phyloP scores from a whole-genome alignment of 2,888 invertebrate genomes.

The Dryocosmus kuriphilus region DNA sequence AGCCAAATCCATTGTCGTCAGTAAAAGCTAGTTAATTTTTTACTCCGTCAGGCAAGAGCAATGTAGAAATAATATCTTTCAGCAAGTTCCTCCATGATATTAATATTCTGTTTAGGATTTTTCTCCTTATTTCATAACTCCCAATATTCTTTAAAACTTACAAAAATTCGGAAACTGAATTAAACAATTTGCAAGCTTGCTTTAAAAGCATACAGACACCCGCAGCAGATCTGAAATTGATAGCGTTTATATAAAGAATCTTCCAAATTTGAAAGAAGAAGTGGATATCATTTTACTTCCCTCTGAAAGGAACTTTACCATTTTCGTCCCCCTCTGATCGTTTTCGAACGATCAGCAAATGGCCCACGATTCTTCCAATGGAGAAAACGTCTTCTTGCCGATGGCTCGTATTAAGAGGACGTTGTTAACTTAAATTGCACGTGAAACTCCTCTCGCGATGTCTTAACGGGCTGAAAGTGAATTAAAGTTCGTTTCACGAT shows the following conservation, averaged over 20 bases:
- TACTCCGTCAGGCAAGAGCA: constrained; percentile 21
- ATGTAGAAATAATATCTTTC: constrained; percentile 21
- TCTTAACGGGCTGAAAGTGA: constrained; percentile 56
- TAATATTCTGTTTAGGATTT: constrained; percentile 18
- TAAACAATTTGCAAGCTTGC: no score
- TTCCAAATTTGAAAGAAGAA: no score
- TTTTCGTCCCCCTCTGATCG: constrained; percentile 16
- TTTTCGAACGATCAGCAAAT: constrained; percentile 26
- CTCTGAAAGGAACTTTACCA: not conserved
- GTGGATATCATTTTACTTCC: no score
- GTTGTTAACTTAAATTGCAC: constrained; percentile 63
- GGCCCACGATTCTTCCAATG: constrained; percentile 21
- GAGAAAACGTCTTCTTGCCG: constrained; percentile 46
- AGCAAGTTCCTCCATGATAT: constrained; percentile 14
- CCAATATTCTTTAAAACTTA: no score
- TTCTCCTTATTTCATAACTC: not conserved
- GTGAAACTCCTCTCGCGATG: constrained; percentile 55
- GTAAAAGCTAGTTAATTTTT: constrained; percentile 34
- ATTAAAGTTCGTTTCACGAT: constrained; percentile 59
- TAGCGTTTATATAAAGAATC: no score
- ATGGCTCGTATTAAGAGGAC: constrained; percentile 56
- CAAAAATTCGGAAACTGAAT: not conserved
- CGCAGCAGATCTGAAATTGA: no score
- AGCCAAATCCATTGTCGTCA: constrained; percentile 57
- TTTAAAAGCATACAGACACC: no score